Conservation (phyloP, 1,140 invertebrate species). For the Zaprionus gabonicus region DNA sequence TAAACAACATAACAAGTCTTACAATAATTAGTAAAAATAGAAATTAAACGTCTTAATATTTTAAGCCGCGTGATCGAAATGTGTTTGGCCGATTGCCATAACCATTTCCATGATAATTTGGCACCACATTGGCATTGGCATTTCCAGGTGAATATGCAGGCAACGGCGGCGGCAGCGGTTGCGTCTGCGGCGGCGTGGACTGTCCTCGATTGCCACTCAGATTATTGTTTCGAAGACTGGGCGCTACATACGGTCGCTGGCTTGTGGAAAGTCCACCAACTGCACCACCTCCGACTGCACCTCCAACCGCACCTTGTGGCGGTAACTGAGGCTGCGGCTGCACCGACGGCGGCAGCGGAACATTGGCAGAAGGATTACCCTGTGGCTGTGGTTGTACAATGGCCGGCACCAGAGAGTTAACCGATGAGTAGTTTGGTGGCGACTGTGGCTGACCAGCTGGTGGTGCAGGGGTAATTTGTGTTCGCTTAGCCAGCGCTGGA, state of each 20-base stretch:
- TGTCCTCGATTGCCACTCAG: conserved; percentile 68
- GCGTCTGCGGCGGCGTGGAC: conserved; percentile 29
- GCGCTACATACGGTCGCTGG: conserved; percentile 78
- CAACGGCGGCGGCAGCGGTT: conserved; percentile 19
- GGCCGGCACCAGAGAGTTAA: conserved; percentile 76
- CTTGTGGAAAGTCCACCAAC: conserved; percentile 61
- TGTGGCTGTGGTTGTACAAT: conserved; percentile 41
- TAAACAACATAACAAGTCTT: conserved; percentile 41
- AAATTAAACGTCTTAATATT: conserved; percentile 62
- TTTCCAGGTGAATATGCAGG: conserved; percentile 26
- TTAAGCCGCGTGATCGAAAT: conserved; percentile 74
- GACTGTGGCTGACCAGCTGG: conserved; percentile 25
- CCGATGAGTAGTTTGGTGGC: conserved; percentile 61
- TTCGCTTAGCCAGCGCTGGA: conserved; percentile 61
- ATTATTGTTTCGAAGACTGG: conserved; percentile 74
- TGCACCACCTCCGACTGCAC: conserved; percentile 19
- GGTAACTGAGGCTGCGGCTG: conserved; percentile 31
- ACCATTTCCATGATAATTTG: conserved; percentile 44
- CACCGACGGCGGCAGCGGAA: conserved; percentile 14
- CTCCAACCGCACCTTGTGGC: conserved; percentile 4
- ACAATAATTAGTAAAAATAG: conserved; percentile 37
- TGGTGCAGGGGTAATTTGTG: conserved; percentile 50
- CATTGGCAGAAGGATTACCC: conserved; percentile 19
- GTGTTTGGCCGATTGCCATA: conserved; percentile 68
- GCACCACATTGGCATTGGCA: conserved; percentile 17